Conservation (phyloP, 2,888 invertebrate species). For the Drymonia ruficornis region DNA sequence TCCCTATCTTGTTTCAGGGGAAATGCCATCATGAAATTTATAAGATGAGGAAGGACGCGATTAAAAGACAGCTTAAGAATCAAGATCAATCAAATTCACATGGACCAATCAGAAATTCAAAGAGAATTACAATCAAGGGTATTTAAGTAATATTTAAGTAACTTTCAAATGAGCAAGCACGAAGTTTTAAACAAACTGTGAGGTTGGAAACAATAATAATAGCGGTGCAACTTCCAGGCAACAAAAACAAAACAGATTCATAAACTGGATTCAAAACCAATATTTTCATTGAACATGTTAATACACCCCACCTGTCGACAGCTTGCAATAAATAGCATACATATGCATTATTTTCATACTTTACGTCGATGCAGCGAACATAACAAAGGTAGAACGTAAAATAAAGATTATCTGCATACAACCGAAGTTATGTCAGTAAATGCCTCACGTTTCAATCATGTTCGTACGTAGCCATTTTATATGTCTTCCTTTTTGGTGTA, state of each 20-base stretch:
- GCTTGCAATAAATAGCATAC: conserved; percentile 37
- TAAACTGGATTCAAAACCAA: conserved; percentile 27
- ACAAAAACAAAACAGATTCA: conserved; percentile 13
- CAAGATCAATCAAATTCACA: conserved; percentile 11
- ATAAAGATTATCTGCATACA: conserved; percentile 28
- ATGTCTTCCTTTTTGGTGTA: background rate
- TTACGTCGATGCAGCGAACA: conserved; percentile 26
- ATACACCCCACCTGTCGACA: conserved; percentile 33
- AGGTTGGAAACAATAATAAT: background rate
- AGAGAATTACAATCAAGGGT: background rate
- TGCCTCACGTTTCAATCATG: conserved; percentile 39
- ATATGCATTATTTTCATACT: conserved; percentile 41
- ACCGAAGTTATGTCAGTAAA: conserved; percentile 23
- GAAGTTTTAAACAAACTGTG: background rate
- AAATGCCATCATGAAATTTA: conserved; percentile 57
- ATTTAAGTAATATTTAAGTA: background rate
- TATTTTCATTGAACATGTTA: conserved; percentile 35
- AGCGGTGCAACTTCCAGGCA: conserved; percentile 6
- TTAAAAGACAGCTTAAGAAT: conserved; percentile 46
- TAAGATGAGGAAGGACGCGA: conserved; percentile 45
- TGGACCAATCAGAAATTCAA: background rate
- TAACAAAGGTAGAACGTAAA: conserved; percentile 34
- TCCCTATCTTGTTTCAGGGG: conserved; percentile 60
- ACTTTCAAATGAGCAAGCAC: background rate
- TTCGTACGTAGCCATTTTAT: conserved; percentile 5